These are phyloP conservation scores for Platyscapa corneri DNA, from an alignment of 1,140 invertebrate species.

Conservation along the genomic window DNA sequence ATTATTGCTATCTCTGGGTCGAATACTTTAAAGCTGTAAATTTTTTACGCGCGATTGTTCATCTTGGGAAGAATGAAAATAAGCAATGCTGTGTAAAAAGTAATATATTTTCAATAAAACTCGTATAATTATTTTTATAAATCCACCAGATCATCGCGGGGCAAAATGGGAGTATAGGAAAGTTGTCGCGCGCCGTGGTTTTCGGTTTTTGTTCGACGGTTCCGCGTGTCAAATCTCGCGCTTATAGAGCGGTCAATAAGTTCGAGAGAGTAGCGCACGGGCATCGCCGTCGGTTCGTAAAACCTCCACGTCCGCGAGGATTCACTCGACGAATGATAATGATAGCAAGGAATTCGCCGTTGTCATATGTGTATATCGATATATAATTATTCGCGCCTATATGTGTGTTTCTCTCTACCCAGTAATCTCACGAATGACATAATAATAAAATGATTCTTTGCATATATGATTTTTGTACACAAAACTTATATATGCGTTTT, in stretches of 20 bases:
- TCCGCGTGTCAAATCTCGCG: constrained; percentile 20
- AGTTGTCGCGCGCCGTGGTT: background rate
- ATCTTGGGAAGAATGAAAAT: background rate
- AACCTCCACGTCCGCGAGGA: background rate
- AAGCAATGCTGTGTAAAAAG: background rate
- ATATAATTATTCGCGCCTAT: constrained; percentile 35
- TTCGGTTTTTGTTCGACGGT: background rate
- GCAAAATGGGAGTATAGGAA: background rate
- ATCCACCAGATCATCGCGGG: constrained; percentile 5
- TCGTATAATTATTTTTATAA: constrained; percentile 1
- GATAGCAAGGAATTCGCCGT: background rate
- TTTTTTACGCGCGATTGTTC: background rate
- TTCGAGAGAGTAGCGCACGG: constrained; percentile 21
- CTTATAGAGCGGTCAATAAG: constrained; percentile 49
- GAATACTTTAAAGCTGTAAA: background rate
- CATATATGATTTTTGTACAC: constrained; percentile 20
- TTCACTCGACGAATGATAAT: background rate
- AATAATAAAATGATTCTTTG: constrained; percentile 33
- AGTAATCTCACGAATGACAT: constrained; percentile 29
- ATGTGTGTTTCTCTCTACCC: constrained; percentile 32
- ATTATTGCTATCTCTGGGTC: background rate
- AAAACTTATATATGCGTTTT: constrained; percentile 32
- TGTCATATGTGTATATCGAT: constrained; percentile 36
- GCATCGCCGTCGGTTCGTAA: background rate
- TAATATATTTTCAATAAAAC: constrained; percentile 6